Percentiles rank a stretch among this genome's conserved stretches.
phyloP scores from a whole-genome alignment of 2,888 invertebrate genomes.

The Oscheius sp. region DNA sequence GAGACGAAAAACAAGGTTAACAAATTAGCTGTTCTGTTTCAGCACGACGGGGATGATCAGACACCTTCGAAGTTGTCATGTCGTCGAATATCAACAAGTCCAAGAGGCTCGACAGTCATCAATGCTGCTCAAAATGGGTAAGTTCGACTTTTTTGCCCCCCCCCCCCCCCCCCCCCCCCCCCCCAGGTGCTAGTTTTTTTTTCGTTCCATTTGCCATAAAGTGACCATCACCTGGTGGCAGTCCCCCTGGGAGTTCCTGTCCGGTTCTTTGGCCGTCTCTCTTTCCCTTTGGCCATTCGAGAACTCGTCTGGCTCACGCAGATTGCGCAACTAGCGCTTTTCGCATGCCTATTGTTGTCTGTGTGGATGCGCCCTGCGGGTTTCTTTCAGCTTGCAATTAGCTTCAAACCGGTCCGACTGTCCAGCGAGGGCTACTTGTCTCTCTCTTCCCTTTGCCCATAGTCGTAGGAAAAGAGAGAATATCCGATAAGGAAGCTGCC shows the following conservation, averaged over 20 bases:
- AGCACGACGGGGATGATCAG: conserved; percentile 73
- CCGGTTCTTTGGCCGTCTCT: neutral
- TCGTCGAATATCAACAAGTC: conserved; percentile 61
- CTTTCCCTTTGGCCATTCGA: conserved; percentile 6
- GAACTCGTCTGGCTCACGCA: conserved; percentile 37
- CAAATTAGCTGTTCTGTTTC: conserved; percentile 38
- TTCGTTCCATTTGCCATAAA: neutral
- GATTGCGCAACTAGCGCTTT: conserved; percentile 39
- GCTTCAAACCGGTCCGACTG: conserved; percentile 36
- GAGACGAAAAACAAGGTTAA: neutral
- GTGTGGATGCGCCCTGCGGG: conserved; percentile 33
- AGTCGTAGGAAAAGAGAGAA: neutral
- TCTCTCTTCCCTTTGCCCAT: neutral
- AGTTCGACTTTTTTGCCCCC: conserved; percentile 31
- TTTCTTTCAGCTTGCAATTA: conserved; percentile 41
- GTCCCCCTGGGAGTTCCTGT: neutral
- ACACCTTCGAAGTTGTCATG: conserved; percentile 70
- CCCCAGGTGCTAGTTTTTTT: conserved; percentile 3
- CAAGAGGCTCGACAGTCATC: conserved; percentile 62
- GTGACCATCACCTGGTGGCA: neutral
- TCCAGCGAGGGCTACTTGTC: conserved; percentile 34
- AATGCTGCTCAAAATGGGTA: conserved; percentile 62
- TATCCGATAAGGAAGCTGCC: conserved; percentile 32
- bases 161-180: no score
- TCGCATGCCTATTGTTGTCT: conserved; percentile 39